Evolutionary conservation across 2,797 vertebrate species (phyloP).

Genomic region (Scleropages formosus): DNA sequence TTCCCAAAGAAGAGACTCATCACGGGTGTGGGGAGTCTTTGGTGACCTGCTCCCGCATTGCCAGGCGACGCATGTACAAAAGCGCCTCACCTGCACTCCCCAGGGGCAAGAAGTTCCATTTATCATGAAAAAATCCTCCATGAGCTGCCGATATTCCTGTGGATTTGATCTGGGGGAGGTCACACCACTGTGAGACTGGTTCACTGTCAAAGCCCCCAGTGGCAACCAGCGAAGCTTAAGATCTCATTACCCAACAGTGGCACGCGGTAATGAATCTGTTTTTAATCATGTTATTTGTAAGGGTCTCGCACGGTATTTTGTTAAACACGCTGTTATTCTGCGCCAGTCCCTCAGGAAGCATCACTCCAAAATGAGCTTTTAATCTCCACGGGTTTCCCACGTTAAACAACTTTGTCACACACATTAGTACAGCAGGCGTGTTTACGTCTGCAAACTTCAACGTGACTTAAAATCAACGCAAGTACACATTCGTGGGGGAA

Average conservation of each 20-base stretch:
- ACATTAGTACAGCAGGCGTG: slow-evolving; percentile 48
- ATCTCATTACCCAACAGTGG: slow-evolving; percentile 54
- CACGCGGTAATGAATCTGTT: slow-evolving; percentile 55
- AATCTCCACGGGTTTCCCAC: slow-evolving; percentile 36
- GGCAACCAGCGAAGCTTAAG: slow-evolving; percentile 49
- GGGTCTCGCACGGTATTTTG: slow-evolving; percentile 40
- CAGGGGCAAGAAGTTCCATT: slow-evolving; percentile 54
- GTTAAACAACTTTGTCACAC: slow-evolving; percentile 40
- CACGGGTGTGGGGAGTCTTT: too few relatives aligned
- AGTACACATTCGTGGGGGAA: slow-evolving; percentile 47
- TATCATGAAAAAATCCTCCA: slow-evolving; percentile 50
- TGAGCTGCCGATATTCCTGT: slow-evolving; percentile 47
- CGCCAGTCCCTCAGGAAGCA: slow-evolving; percentile 29
- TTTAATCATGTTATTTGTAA: slow-evolving; percentile 53
- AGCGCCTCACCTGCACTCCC: slow-evolving; percentile 40
- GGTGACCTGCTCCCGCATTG: too few relatives aligned
- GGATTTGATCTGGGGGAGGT: slow-evolving; percentile 48
- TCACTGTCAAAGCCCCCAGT: slow-evolving; percentile 44
- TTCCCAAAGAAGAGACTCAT: too few relatives aligned
- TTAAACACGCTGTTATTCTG: slow-evolving; percentile 28
- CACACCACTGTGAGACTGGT: slow-evolving; percentile 47
- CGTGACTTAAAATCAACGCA: slow-evolving; percentile 49
- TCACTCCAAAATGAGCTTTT: slow-evolving; percentile 36
- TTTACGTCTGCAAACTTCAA: slow-evolving; percentile 48
- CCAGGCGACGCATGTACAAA: slow-evolving; percentile 48